phyloP scores from a whole-genome alignment of 2,113 vertebrate species.

The Lampris megalopsis region DNA sequence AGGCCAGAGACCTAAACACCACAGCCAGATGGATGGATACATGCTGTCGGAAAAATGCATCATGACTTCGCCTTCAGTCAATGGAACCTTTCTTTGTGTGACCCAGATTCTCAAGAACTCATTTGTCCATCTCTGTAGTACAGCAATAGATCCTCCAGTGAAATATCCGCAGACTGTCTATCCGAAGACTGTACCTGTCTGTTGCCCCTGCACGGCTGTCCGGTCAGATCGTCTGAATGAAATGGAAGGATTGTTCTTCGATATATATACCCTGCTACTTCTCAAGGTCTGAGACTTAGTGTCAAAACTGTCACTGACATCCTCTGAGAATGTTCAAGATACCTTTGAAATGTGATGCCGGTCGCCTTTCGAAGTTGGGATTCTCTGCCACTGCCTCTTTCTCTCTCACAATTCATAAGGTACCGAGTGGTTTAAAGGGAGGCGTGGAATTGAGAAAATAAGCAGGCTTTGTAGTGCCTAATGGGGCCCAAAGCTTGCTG shows the following conservation, averaged over 20 bases:
- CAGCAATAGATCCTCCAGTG: conserved; percentile 8
- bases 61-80: conserved; percentile 7
- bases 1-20: conserved; percentile 53
- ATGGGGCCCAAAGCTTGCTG: conserved; percentile 71
- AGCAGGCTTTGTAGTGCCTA: conserved; percentile 76
- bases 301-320: conserved; percentile 82
- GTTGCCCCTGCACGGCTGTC: conserved; percentile 67
- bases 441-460: conserved; percentile 77
- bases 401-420: conserved; percentile 75
- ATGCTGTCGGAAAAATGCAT: conserved; percentile 43
- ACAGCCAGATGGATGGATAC: conserved; percentile 61
- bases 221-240: conserved; percentile 61
- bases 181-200: conserved; percentile 54
- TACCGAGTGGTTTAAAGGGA: conserved; percentile 76
- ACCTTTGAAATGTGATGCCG: conserved; percentile 75
- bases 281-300: conserved; percentile 68
- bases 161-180: conserved; percentile 42
- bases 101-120: conserved; percentile 30
- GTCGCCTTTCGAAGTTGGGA: conserved; percentile 68
- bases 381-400: conserved; percentile 69
- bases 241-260: conserved; percentile 49
- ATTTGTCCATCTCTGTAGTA: conserved; percentile 18
- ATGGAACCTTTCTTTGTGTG: conserved; percentile 20
- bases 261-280: conserved; percentile 52
- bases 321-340: conserved; percentile 71